These are phyloP conservation scores for Hephaestus fuliginosus DNA, from an alignment of 2,797 vertebrate species.

Conservation along the genomic window DNA sequence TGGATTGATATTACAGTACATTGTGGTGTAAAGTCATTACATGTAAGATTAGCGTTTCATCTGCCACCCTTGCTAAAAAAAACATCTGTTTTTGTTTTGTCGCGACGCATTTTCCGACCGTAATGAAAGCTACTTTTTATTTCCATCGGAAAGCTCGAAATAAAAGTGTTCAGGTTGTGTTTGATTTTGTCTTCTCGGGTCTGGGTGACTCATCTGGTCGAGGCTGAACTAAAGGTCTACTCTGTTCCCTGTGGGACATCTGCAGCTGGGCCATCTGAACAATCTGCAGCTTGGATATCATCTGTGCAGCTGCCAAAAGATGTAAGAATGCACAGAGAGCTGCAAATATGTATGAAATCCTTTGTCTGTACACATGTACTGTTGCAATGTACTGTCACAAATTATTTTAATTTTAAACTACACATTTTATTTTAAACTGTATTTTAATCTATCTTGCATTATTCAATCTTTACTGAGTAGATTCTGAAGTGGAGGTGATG, in stretches of 20 bases:
- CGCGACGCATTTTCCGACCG: background rate
- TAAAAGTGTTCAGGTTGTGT: slow-evolving; percentile 46
- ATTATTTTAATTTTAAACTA: background rate
- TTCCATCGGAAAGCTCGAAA: slow-evolving; percentile 35
- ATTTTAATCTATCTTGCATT: background rate
- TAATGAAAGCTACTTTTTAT: background rate
- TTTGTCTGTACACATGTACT: background rate
- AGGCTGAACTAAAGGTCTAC: slow-evolving; percentile 68
- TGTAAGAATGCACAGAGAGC: slow-evolving; percentile 24
- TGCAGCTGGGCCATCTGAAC: slow-evolving; percentile 75
- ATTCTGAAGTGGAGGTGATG: background rate
- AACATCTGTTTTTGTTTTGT: slow-evolving; percentile 4
- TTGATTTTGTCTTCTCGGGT: slow-evolving; percentile 51
- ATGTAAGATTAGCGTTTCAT: background rate
- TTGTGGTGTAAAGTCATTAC: slow-evolving; percentile 5
- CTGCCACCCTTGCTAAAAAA: background rate
- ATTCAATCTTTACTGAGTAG: background rate
- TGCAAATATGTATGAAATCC: background rate
- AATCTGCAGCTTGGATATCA: slow-evolving; percentile 56
- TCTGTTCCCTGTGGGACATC: slow-evolving; percentile 66
- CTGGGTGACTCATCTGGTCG: slow-evolving; percentile 78
- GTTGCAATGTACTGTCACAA: background rate
- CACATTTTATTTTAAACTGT: slow-evolving; percentile 12
- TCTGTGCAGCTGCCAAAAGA: slow-evolving; percentile 40
- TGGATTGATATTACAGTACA: background rate